Conservation (phyloP, 2,888 invertebrate genomes). For the Chymomyza caudatula region DNA sequence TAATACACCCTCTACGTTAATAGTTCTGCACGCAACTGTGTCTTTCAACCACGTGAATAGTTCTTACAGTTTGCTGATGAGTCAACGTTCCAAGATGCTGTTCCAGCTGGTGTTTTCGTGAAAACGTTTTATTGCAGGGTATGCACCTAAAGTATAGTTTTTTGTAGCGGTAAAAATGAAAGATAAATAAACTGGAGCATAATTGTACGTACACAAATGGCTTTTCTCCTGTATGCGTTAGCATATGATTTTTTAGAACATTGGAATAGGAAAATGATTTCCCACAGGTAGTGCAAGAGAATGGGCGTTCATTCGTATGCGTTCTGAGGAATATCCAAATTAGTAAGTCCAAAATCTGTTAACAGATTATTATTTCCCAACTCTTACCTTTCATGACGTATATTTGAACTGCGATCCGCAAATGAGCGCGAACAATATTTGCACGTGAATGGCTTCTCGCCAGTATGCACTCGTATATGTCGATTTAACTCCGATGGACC, state of each 20-base stretch:
- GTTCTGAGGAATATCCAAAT: conserved; percentile 55
- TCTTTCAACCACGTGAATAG: neutral
- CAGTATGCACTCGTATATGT: conserved; percentile 77
- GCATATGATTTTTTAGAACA: conserved; percentile 77
- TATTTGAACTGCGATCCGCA: conserved; percentile 78
- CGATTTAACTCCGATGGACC: conserved; percentile 76
- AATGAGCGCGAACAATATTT: conserved; percentile 76
- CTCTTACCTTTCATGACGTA: conserved; percentile 77
- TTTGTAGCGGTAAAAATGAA: neutral
- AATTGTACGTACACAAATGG: conserved; percentile 67
- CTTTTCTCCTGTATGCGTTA: conserved; percentile 76
- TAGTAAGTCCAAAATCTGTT: neutral
- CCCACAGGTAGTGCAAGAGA: conserved; percentile 75
- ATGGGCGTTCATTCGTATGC: conserved; percentile 77
- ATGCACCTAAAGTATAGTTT: conserved; percentile 57
- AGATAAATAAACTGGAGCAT: neutral
- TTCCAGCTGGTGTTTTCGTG: conserved; percentile 75
- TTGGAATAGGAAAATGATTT: conserved; percentile 77
- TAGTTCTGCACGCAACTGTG: neutral
- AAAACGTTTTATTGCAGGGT: conserved; percentile 76
- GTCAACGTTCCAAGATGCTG: conserved; percentile 75
- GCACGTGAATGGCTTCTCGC: conserved; percentile 76
- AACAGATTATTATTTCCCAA: neutral
- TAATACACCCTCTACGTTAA: neutral
- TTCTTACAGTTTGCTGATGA: conserved; percentile 72